Evolutionary conservation across 2,113 vertebrate genomes (phyloP).

Genomic region (Tauraco erythrolophus): DNA sequence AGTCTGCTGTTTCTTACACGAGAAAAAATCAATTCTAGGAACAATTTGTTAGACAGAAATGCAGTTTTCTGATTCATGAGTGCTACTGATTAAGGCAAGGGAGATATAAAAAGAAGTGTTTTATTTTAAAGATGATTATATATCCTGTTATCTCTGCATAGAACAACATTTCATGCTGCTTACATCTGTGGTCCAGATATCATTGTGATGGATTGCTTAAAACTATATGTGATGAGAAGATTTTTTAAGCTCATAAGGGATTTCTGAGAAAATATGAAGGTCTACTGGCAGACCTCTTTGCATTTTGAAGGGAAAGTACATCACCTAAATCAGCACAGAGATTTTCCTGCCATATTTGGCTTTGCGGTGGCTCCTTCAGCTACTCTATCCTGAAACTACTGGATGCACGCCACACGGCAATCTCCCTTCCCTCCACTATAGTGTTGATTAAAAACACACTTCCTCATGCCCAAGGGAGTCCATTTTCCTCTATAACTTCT

Average conservation of each 20-base stretch:
- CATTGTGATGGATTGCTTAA: not conserved
- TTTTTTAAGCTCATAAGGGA: not conserved
- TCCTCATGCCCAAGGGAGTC: not conserved
- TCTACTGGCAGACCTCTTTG: conserved; percentile 16
- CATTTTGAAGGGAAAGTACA: not conserved
- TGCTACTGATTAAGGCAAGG: not conserved
- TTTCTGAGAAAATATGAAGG: conserved; percentile 37
- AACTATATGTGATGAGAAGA: not conserved
- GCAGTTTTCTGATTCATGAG: not conserved
- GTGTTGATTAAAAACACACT: not conserved
- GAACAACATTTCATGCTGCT: conserved; percentile 32
- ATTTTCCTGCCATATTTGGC: conserved; percentile 39
- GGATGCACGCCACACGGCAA: not conserved
- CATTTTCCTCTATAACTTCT: not conserved
- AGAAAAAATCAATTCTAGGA: not conserved
- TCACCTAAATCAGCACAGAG: conserved; percentile 16
- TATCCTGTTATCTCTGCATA: not conserved
- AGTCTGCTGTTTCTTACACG: not conserved
- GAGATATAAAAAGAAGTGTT: not conserved
- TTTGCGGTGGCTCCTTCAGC: conserved; percentile 28
- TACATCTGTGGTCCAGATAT: conserved; percentile 36
- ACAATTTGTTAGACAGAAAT: not conserved
- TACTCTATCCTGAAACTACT: not conserved
- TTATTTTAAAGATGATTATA: conserved; percentile 7
- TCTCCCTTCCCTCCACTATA: not conserved